A percentile compares a stretch with the other conserved stretches of the same genome.
These are phyloP conservation scores for Charaxes varanes DNA, from an alignment of 1,140 invertebrate genomes.

Conservation along the genomic window DNA sequence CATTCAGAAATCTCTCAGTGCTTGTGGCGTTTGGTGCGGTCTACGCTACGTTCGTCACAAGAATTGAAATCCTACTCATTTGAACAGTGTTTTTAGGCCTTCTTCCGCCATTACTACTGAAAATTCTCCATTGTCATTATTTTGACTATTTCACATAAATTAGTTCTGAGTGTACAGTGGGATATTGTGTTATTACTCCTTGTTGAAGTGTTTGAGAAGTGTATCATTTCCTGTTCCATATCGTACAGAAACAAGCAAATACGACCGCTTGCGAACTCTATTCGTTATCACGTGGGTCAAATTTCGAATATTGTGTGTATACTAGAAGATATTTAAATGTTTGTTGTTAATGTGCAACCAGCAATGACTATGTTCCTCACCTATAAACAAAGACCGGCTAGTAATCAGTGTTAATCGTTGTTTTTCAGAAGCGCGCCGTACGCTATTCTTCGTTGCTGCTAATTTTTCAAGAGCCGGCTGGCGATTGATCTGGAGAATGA, in stretches of 20 bases:
- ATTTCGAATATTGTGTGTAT: slow-evolving; percentile 51
- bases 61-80: slow-evolving; percentile 45
- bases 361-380: slow-evolving; percentile 20
- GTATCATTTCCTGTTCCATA: slow-evolving; percentile 70
- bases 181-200: slow-evolving; percentile 23
- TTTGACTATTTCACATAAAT: slow-evolving; percentile 20
- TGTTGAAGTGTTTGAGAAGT: slow-evolving; percentile 46
- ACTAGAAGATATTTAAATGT: slow-evolving; percentile 29
- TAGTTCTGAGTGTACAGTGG: slow-evolving; percentile 22
- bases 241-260: slow-evolving; percentile 67
- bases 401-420: slow-evolving; percentile 51
- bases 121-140: slow-evolving; percentile 39
- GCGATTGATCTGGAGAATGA: slow-evolving; percentile 40
- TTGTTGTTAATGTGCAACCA: slow-evolving; percentile 15
- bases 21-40: slow-evolving; percentile 38
- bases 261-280: slow-evolving; percentile 52
- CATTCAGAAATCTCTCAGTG: slow-evolving; percentile 37
- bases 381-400: slow-evolving; percentile 41
- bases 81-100: slow-evolving; percentile 52
- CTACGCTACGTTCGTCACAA: slow-evolving; percentile 50
- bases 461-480: slow-evolving; percentile 42
- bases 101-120: slow-evolving; percentile 59
- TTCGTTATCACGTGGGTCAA: slow-evolving; percentile 70
- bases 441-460: slow-evolving; percentile 21
- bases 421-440: slow-evolving; percentile 61